Evolutionary conservation across 2,797 vertebrate genomes (phyloP).

Genomic region (Lepilemur septentrionalis): DNA sequence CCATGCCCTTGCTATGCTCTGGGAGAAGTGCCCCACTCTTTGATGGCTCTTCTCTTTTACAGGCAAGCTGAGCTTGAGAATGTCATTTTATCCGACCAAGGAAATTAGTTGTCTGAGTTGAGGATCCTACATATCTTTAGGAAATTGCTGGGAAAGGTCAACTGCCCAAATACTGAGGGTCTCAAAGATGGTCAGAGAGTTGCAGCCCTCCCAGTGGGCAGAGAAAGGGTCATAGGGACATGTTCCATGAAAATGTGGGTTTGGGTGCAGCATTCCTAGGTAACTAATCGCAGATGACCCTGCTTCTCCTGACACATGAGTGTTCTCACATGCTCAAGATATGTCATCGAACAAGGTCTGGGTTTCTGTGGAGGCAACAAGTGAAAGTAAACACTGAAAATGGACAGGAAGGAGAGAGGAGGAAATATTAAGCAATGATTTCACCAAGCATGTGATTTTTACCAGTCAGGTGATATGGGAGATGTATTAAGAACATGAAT

Average conservation of each 20-base stretch:
- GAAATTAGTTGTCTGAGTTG: not conserved
- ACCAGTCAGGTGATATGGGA: not conserved
- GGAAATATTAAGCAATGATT: not conserved
- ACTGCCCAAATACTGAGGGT: not conserved
- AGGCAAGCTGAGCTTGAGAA: not conserved
- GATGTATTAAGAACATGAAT: not conserved
- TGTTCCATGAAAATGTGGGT: not conserved
- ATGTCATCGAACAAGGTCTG: not conserved
- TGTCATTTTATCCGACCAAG: not conserved
- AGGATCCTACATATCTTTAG: not conserved
- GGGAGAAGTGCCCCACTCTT: not conserved
- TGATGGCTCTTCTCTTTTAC: not conserved
- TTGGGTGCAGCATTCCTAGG: not conserved
- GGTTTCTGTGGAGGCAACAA: not conserved
- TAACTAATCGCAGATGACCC: not conserved
- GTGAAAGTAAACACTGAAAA: not conserved
- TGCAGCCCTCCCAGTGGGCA: not conserved
- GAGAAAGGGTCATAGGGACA: not conserved
- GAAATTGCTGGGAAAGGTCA: not conserved
- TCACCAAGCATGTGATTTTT: not conserved
- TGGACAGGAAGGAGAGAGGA: not conserved
- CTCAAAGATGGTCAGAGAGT: not conserved
- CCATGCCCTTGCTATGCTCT: fast-evolving
- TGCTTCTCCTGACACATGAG: not conserved
- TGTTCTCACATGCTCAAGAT: too few species aligned